Base-by-base conservation (phyloP, 30 jellyfish, hydroid and myxozoan genomes). In the Hydra vulgaris region DNA sequence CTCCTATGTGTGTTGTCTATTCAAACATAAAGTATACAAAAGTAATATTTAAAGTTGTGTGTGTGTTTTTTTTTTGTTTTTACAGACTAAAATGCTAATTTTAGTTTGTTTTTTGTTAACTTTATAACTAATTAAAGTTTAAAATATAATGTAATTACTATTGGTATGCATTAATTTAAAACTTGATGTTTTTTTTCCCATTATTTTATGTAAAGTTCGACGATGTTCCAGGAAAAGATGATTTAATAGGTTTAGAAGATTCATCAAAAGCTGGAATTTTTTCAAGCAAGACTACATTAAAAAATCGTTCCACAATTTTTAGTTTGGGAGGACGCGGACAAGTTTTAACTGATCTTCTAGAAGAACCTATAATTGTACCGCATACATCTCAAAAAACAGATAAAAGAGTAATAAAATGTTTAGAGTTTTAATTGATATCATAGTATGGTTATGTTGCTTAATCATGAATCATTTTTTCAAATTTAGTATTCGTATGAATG, bases 311-410 rank as follows among this genome's bases (percentile, higher is more conserved):
- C 23, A 92, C 98, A 8, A 92, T 92, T 25, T 92, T 92, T 87
- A 92, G 98, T 74, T 85, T 92, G 76, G 98, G 98, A 15, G 87
- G 84, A 56, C 93, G 98, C 26, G 98, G 96, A 56, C 77, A 76
- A 24, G 96, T 92, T 25, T 56, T 92, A 73, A 90, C 95, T 0
- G 87, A 87, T 25, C 89, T 83, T 26, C 95, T 92, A 22, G 98
- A 92, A 76, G 96, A 92, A 53, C 96, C 98, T 12, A 92, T 92
- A 56, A 92, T 92, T 56, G 98, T 92, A 23, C 98, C 98, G 1
- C 98, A 92, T 81, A 96, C 98, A 0, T 95, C 98, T 12, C 98
- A 92, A 76, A 92, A 92, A 71, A 78, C 95, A 25, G 98, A 92
- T 77, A 87, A 86, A 78, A 70, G 96, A 80, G 98, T 92, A 74